phyloP scores from a whole-genome alignment of 2,797 vertebrate species.

The Acropternis orthonyx region DNA sequence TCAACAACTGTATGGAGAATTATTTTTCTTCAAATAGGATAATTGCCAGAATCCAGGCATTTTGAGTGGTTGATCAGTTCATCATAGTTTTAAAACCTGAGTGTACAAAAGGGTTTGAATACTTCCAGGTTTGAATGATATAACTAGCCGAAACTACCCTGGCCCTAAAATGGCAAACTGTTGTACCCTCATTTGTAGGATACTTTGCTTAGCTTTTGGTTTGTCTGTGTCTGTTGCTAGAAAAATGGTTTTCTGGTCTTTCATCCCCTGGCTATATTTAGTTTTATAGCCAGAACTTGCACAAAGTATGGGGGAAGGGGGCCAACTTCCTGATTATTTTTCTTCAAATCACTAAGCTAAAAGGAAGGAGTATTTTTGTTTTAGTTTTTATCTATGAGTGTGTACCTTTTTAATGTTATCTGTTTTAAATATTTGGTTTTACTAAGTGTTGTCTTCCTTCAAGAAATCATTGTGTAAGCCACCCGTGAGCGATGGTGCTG shows the following conservation, averaged over 20 bases:
- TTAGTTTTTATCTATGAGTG: not conserved
- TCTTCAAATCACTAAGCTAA: not conserved
- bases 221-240: not conserved
- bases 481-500: accelerated
- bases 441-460: not conserved
- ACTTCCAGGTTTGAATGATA: not conserved
- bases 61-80: not conserved
- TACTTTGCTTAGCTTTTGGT: not conserved
- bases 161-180: not conserved
- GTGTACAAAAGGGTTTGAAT: not conserved
- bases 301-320: not conserved
- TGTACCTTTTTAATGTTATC: not conserved
- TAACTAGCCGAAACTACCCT: not conserved
- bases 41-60: not conserved
- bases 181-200: conserved; percentile 1
- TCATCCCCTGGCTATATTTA: conserved; percentile 26
- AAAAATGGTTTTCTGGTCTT: conserved; percentile 58
- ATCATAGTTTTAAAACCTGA: not conserved
- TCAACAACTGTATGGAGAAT: not conserved
- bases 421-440: not conserved
- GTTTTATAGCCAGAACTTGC: conserved; percentile 30
- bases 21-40: not conserved
- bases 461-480: not conserved
- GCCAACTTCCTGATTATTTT: not conserved
- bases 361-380: not conserved